Evolutionary conservation across 1,140 invertebrate genomes (phyloP).

Genomic region (Littorina saxatilis): DNA sequence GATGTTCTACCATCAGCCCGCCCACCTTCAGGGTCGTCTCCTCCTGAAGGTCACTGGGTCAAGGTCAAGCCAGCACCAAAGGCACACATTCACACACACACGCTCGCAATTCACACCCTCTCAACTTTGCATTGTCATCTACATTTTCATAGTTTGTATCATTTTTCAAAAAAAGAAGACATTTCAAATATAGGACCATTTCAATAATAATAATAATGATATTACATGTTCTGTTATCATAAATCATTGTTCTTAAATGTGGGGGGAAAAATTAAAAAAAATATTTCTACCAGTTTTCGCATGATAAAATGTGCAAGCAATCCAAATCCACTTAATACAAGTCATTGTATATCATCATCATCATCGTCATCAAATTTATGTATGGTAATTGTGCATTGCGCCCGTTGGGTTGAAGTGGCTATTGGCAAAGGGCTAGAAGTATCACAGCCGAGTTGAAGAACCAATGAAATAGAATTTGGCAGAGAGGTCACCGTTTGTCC

Average conservation of each 20-base stretch:
- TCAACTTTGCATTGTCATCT: not conserved
- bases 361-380: conserved; percentile 29
- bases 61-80: conserved; percentile 32
- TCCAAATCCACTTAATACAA: conserved; percentile 23
- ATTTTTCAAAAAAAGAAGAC: conserved; percentile 20
- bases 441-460: conserved; percentile 33
- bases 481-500: too few species aligned
- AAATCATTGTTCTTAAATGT: conserved; percentile 19
- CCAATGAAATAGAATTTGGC: not conserved
- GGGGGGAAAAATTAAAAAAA: not conserved
- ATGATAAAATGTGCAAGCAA: conserved; percentile 33
- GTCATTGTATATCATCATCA: conserved; percentile 27
- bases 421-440: conserved; percentile 10
- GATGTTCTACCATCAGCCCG: conserved; percentile 12
- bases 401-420: conserved; percentile 28
- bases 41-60: not conserved
- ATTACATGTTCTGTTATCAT: not conserved
- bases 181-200: conserved; percentile 26
- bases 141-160: not conserved
- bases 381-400: conserved; percentile 42
- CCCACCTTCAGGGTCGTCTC: not conserved
- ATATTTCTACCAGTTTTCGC: conserved; percentile 6
- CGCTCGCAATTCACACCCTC: conserved; percentile 3
- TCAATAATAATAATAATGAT: conserved; percentile 17
- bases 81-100: not conserved